Base-by-base conservation (phyloP, 2,113 vertebrate genomes). In the Theropithecus gelada region DNA sequence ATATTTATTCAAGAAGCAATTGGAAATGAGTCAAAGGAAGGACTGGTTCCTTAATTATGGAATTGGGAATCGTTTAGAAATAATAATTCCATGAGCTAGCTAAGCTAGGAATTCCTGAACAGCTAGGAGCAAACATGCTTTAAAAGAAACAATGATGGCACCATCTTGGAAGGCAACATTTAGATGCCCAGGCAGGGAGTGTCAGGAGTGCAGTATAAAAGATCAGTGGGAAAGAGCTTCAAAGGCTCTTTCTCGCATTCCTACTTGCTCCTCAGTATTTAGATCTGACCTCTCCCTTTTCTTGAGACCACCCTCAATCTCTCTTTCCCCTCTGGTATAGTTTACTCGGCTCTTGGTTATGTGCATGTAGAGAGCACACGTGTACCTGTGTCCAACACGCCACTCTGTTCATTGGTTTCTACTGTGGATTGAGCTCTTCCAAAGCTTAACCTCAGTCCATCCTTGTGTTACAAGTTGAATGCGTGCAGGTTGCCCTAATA, bases 1-100 rank as follows among this genome's bases (percentile, higher is more conserved):
- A 59, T 61, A 43, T 87, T 82, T 94, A 88, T 98, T 93, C 73
- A 96, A 14, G 12, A 35, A 90, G 76, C 68, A 78, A 11, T 40
- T 96, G 79, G 45, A 88, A 95, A 79, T 57, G 76, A 95, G 52
- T 93, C 57, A 90, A 80, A 76, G 76, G 61, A 72, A 22, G 40
- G 55, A 16, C 55, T 70, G 75, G 20, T 40, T 68, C 79, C 61
- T 14, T 1, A 32, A 32, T 50, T 76, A 6, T 72, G 20, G 38
- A 30, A 48, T 32, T 68, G 35, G 61, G 64, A 90, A 25, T 82
- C 40, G 18, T 59, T 35, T 80, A 45, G 55, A 82, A 75, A 25
- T 92, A 43, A 5, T 72, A 80, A n/a, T 45, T 90, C 61, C 27
- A 0, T 64, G 61, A 32, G 61, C 61, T 64, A 30, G 27, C 61